These are phyloP conservation scores for Spea hammondii DNA, from an alignment of 2,797 vertebrate species.

Conservation along the genomic window DNA sequence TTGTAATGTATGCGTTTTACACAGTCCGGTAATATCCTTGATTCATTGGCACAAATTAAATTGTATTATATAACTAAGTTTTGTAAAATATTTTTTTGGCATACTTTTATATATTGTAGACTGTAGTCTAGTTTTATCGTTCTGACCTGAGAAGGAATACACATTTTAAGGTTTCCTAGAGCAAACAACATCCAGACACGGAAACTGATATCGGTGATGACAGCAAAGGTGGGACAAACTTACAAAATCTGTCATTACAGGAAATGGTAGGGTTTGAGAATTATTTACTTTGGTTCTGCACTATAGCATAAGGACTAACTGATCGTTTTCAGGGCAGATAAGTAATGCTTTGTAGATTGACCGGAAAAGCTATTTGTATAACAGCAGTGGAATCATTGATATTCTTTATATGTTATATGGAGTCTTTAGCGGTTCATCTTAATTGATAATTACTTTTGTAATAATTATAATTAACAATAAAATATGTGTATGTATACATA, in stretches of 20 bases:
- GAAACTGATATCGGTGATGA: conserved; percentile 43
- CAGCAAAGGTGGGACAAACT: conserved; percentile 34
- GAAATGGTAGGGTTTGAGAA: conserved; percentile 35
- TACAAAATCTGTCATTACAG: conserved; percentile 51
- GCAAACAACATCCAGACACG: conserved; percentile 39
- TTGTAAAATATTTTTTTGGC: conserved; percentile 4
- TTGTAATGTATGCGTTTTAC: no score
- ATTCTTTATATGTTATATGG: background rate
- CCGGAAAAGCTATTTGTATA: background rate
- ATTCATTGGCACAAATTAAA: no score
- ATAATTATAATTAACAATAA: no score
- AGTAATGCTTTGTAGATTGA: background rate
- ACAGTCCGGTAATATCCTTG: no score
- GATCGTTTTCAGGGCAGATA: conserved; percentile 8
- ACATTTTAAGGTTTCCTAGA: conserved; percentile 29
- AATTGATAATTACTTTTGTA: background rate
- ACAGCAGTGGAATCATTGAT: background rate
- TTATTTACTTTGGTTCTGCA: conserved; percentile 29
- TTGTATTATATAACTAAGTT: background rate
- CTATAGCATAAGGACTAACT: conserved; percentile 1
- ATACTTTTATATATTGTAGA: conserved; percentile 1
- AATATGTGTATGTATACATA: no score
- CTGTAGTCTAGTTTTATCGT: conserved; percentile 23
- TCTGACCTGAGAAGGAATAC: conserved; percentile 32
- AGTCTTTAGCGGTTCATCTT: background rate